phyloP scores from a whole-genome alignment of 1,140 invertebrate genomes.

The Trichonephila clavata region DNA sequence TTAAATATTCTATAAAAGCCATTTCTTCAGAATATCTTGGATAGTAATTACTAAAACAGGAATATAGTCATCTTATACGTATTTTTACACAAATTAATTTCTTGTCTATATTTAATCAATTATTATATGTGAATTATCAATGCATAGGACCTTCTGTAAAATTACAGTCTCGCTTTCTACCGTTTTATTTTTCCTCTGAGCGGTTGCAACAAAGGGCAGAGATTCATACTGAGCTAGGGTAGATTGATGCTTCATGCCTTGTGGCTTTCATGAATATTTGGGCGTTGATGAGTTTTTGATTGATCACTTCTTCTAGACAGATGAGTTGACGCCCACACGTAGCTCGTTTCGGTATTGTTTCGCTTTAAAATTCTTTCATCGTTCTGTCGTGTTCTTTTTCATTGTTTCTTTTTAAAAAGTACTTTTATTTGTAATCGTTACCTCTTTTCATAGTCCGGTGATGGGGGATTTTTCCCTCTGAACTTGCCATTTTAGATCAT shows the following conservation, averaged over 20 bases:
- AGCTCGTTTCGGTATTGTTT: background rate
- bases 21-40: no score
- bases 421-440: background rate
- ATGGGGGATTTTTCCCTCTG: background rate
- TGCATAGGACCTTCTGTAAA: background rate
- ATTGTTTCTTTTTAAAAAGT: background rate
- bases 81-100: no score
- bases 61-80: no score
- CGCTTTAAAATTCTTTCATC: background rate
- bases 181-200: background rate
- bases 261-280: constrained; percentile 8
- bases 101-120: no score
- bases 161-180: background rate
- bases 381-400: background rate
- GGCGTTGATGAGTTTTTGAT: constrained; percentile 37
- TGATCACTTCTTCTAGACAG: constrained; percentile 11
- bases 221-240: background rate
- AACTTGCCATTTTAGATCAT: background rate
- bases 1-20: no score
- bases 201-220: background rate
- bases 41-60: no score
- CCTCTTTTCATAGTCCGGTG: background rate
- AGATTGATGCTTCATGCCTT: constrained; percentile 8
- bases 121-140: background rate
- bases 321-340: constrained; percentile 14